A percentile compares a stretch with the other conserved stretches of the same genome.
Evolutionary conservation across 92 coral and sea anemone genomes (phyloP).

Genomic region (Bergia sp.): DNA sequence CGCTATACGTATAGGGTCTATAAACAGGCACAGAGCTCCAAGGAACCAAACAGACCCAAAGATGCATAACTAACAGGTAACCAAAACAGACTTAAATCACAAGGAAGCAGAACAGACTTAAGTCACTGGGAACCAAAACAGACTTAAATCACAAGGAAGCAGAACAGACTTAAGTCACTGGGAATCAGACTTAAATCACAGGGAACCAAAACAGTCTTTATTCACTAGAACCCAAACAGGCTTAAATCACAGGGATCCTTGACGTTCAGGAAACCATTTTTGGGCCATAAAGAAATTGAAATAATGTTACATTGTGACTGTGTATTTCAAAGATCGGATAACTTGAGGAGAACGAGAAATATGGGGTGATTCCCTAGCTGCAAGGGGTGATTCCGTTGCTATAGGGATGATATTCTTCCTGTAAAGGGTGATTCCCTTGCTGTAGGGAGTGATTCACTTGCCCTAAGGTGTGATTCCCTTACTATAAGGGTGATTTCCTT

Average conservation of each 20-base stretch:
- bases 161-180: background rate
- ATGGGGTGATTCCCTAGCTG: background rate
- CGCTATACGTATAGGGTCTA: background rate
- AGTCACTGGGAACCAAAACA: background rate
- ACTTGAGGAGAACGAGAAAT: background rate
- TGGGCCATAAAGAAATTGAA: slow-evolving; percentile 7
- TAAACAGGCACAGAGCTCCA: background rate
- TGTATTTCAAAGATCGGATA: slow-evolving; percentile 45
- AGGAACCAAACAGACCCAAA: background rate
- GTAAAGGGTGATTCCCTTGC: background rate
- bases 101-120: background rate
- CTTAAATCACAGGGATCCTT: background rate
- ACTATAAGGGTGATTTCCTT: background rate
- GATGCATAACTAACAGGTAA: background rate
- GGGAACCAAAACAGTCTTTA: background rate
- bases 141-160: background rate
- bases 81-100: background rate
- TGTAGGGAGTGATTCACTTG: background rate
- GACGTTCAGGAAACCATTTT: background rate
- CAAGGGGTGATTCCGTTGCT: background rate
- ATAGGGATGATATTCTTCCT: background rate
- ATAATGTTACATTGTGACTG: slow-evolving; percentile 21
- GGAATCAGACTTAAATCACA: background rate
- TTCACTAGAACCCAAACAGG: background rate
- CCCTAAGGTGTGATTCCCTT: background rate